These are phyloP conservation scores for Rhabdophis nuchalis DNA, from an alignment of 2,797 vertebrate species.

Conservation along the genomic window DNA sequence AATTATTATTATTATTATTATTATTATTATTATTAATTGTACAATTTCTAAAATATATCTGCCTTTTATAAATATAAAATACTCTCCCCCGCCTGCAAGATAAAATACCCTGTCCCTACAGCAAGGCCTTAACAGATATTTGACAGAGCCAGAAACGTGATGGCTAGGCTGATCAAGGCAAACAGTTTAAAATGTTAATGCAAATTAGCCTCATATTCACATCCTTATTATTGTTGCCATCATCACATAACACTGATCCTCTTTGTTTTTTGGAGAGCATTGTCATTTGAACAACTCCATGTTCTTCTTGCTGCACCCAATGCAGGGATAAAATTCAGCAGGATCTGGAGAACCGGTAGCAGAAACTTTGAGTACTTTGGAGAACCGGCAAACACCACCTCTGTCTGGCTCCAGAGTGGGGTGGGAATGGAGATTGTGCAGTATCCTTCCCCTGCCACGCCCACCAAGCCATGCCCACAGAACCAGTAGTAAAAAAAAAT, in stretches of 20 bases:
- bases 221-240: not conserved
- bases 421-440: too few relatives aligned
- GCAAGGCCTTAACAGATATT: not conserved
- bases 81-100: not conserved
- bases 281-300: not conserved
- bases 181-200: not conserved
- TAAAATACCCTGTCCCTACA: not conserved
- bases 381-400: too few relatives aligned
- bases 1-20: too few relatives aligned
- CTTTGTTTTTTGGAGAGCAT: not conserved
- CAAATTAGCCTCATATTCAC: not conserved
- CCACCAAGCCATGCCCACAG: too few relatives aligned
- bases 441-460: too few relatives aligned
- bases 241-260: not conserved
- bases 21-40: too few relatives aligned
- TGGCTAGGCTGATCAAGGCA: not conserved
- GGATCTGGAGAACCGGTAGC: too few relatives aligned
- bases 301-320: not conserved
- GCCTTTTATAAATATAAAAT: not conserved
- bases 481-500: too few relatives aligned
- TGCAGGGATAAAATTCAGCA: too few relatives aligned
- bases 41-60: not conserved
- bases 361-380: too few relatives aligned
- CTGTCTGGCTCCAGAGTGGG: too few relatives aligned
- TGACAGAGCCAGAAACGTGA: not conserved